Evolutionary conservation across 2,797 vertebrate genomes (phyloP).

Genomic region (Balearica regulorum): DNA sequence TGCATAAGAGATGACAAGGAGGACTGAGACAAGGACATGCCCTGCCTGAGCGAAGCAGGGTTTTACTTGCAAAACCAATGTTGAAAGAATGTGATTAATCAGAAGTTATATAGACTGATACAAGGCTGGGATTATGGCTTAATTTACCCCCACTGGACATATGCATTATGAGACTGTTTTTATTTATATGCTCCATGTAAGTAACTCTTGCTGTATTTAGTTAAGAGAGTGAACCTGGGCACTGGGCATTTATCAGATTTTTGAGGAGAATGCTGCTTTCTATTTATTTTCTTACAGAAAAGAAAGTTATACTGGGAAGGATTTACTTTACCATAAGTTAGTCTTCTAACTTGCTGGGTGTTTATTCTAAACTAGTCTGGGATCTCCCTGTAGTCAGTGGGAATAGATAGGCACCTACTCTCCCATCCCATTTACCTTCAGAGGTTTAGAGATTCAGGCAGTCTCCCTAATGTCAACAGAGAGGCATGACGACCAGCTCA

Average conservation of each 20-base stretch:
- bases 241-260: neutral
- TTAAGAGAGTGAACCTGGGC: neutral
- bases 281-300: neutral
- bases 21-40: conserved; percentile 6
- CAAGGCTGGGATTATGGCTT: neutral
- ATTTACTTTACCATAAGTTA: neutral
- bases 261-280: neutral
- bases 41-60: neutral
- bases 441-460: neutral
- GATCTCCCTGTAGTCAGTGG: neutral
- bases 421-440: neutral
- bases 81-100: neutral
- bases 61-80: neutral
- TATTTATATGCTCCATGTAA: neutral
- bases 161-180: neutral
- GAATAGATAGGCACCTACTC: neutral
- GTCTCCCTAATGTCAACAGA: neutral
- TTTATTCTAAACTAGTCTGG: neutral
- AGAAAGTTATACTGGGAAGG: neutral
- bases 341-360: neutral
- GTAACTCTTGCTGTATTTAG: neutral
- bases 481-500: neutral
- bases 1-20: conserved; percentile 3
- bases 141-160: neutral
- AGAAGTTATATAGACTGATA: neutral